These are phyloP conservation scores for Oncorhynchus masou DNA, from an alignment of 2,113 vertebrate species.

Conservation along the genomic window DNA sequence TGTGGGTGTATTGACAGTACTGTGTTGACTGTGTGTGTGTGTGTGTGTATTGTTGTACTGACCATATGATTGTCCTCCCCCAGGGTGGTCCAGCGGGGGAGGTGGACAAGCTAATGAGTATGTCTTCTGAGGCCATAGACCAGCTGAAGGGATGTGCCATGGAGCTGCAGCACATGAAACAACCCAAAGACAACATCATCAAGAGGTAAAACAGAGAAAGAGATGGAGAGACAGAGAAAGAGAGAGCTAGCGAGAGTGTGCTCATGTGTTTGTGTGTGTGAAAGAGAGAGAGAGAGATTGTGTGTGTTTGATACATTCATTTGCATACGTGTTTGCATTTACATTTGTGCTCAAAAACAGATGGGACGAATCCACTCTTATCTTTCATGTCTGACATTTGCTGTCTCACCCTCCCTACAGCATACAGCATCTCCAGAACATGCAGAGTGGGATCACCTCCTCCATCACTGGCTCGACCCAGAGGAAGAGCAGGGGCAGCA, in stretches of 20 bases:
- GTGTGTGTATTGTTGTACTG: neutral
- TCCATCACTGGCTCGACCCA: slow-evolving; percentile 45
- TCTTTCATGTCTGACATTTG: neutral
- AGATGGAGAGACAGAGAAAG: neutral
- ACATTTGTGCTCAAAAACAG: too few species aligned
- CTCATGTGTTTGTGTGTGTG: too few species aligned
- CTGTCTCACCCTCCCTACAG: slow-evolving; percentile 28
- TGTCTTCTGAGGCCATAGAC: slow-evolving; percentile 78
- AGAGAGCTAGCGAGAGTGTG: neutral
- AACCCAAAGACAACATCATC: slow-evolving; percentile 73
- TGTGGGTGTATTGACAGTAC: neutral
- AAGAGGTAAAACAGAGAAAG: slow-evolving; percentile 69
- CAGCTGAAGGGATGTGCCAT: slow-evolving; percentile 72
- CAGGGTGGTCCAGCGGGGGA: slow-evolving; percentile 57
- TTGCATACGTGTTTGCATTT: neutral
- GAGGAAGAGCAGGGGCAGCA: slow-evolving; percentile 68
- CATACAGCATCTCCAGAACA: slow-evolving; percentile 43
- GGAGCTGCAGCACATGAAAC: slow-evolving; percentile 79
- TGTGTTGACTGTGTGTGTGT: neutral
- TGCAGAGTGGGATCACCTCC: slow-evolving; percentile 7
- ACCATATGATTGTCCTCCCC: neutral
- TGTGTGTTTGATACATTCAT: neutral
- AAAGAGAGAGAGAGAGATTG: neutral
- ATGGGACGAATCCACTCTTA: neutral
- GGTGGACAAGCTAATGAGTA: slow-evolving; percentile 71